Conservation (phyloP, 2,888 invertebrate genomes). For the Brachyptera risi region DNA sequence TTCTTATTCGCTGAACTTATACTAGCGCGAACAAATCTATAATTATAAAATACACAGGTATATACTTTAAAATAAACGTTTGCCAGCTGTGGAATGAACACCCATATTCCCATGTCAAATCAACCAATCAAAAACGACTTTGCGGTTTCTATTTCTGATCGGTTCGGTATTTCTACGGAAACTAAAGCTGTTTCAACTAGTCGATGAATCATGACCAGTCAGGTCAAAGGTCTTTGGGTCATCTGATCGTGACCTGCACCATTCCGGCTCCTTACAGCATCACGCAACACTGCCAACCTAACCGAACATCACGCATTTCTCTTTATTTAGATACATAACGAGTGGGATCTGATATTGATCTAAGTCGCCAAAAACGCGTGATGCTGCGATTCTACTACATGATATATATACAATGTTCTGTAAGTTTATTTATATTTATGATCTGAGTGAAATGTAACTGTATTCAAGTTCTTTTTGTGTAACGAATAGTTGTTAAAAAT, state of each 20-base stretch:
- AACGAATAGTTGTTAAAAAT: constrained; percentile 4
- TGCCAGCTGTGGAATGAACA: no score
- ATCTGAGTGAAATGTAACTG: neutral
- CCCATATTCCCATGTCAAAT: no score
- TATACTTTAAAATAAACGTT: no score
- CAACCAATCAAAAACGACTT: no score
- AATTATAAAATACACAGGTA: no score
- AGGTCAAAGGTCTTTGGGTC: constrained; percentile 15
- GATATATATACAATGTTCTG: neutral
- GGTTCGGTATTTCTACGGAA: constrained; percentile 6
- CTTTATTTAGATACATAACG: neutral
- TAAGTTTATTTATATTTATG: neutral
- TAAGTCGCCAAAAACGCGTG: neutral
- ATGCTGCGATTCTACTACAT: neutral
- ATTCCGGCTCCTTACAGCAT: neutral
- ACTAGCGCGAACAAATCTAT: no score
- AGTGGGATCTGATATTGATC: neutral
- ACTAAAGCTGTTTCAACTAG: no score
- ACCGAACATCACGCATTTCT: constrained; percentile 15
- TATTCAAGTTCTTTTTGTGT: neutral
- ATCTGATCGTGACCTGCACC: constrained; percentile 11
- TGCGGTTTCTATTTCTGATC: neutral
- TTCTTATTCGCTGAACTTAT: no score
- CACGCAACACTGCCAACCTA: neutral
- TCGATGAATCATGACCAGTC: no score